phyloP scores from a whole-genome alignment of 2,113 vertebrate genomes.

The Rhinoptilus africanus region DNA sequence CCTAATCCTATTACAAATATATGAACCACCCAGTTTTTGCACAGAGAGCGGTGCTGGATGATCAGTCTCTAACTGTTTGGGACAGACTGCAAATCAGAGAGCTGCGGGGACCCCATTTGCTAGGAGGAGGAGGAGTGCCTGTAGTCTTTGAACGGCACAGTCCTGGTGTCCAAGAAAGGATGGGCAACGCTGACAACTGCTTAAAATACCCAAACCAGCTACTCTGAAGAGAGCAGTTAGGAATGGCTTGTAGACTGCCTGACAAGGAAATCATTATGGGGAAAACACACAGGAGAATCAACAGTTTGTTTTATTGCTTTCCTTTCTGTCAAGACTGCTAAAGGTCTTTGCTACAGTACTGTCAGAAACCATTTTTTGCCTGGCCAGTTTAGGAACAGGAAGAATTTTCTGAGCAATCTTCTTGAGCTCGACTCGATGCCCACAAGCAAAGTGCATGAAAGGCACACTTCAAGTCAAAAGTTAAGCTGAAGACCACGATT shows the following conservation, averaged over 20 bases:
- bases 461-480: background rate
- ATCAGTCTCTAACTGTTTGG: background rate
- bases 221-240: background rate
- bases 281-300: background rate
- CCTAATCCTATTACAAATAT: background rate
- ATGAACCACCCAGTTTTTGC: background rate
- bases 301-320: background rate
- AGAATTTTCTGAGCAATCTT: background rate
- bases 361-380: conserved; percentile 32
- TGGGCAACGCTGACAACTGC: background rate
- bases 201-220: background rate
- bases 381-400: background rate
- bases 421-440: background rate
- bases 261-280: background rate
- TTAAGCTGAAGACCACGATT: background rate
- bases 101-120: background rate
- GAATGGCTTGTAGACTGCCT: background rate
- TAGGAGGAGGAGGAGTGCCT: background rate
- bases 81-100: background rate
- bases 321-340: background rate
- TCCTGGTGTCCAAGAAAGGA: background rate
- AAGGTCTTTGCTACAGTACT: background rate
- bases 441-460: background rate
- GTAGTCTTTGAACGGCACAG: background rate
- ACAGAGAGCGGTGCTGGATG: background rate